Percentiles rank a stretch among this genome's conserved stretches.
These are phyloP conservation scores for Netelia inedita DNA, from an alignment of 2,888 invertebrate species.

Conservation along the genomic window DNA sequence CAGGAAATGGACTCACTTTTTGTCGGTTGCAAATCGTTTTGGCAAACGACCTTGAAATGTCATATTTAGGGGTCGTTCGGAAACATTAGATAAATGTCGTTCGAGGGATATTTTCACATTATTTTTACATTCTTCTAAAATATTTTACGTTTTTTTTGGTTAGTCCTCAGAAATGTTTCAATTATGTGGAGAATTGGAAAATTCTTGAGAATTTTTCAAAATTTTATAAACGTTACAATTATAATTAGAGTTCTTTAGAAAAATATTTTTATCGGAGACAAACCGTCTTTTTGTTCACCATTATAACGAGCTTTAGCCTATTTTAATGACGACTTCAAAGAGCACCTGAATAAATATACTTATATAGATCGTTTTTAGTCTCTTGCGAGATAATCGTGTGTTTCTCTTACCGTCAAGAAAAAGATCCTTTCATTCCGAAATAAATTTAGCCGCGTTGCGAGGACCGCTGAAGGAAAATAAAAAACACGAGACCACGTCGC, in stretches of 20 bases:
- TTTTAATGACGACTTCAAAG: slow-evolving; percentile 30
- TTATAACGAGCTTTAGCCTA: slow-evolving; percentile 20
- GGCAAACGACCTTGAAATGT: neutral
- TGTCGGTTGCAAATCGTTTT: neutral
- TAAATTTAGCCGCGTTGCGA: slow-evolving; percentile 21
- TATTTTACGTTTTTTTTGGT: too few relatives aligned
- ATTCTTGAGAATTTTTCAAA: too few relatives aligned
- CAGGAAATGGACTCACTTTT: neutral
- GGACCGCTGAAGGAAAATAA: neutral
- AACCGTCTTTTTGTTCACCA: neutral
- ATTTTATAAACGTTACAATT: too few relatives aligned
- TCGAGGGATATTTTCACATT: too few relatives aligned
- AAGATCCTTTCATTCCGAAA: slow-evolving; percentile 22
- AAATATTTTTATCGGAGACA: too few relatives aligned
- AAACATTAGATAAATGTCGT: too few relatives aligned
- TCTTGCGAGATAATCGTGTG: slow-evolving; percentile 11
- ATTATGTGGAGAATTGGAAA: too few relatives aligned
- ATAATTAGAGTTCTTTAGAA: too few relatives aligned
- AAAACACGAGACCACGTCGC: slow-evolving; percentile 14
- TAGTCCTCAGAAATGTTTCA: too few relatives aligned
- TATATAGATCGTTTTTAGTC: neutral
- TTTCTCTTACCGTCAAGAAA: slow-evolving; percentile 11
- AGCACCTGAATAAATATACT: slow-evolving; percentile 22
- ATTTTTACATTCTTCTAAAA: too few relatives aligned
- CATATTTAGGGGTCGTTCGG: too few relatives aligned